These are phyloP conservation scores for Aproaerema taeniolella DNA, from an alignment of 2,888 invertebrate genomes.

Conservation along the genomic window DNA sequence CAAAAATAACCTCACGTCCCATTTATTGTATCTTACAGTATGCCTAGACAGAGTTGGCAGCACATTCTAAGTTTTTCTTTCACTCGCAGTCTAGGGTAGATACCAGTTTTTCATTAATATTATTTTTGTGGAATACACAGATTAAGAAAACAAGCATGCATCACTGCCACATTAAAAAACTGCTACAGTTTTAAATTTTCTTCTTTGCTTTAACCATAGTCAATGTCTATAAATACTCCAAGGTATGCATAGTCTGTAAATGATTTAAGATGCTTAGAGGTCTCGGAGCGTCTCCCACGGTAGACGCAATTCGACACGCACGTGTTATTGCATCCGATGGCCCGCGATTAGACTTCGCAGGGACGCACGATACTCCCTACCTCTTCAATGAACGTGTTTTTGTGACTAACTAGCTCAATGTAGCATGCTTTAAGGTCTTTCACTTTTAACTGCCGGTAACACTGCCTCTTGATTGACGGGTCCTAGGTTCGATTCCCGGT, in stretches of 20 bases:
- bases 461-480: not conserved
- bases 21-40: too few relatives aligned
- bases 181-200: too few relatives aligned
- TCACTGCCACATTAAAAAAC: too few relatives aligned
- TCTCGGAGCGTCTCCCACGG: slow-evolving; percentile 62
- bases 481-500: too few relatives aligned
- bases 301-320: slow-evolving; percentile 69
- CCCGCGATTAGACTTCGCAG: slow-evolving; percentile 50
- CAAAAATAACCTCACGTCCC: too few relatives aligned
- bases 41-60: too few relatives aligned
- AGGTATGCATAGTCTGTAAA: slow-evolving; percentile 5
- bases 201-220: too few relatives aligned
- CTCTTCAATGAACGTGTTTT: slow-evolving; percentile 67
- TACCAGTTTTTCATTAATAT: not conserved
- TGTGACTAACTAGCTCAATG: slow-evolving; percentile 51
- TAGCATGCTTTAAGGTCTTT: slow-evolving; percentile 17
- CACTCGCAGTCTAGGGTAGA: not conserved
- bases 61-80: too few relatives aligned
- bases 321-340: slow-evolving; percentile 72
- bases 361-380: slow-evolving; percentile 48
- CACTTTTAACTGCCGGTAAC: not conserved
- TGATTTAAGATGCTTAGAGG: slow-evolving; percentile 27
- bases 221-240: too few relatives aligned
- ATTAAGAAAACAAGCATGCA: too few relatives aligned
- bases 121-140: not conserved